Conservation (phyloP, 2,888 invertebrate species). For the Drosophila mercatorum region DNA sequence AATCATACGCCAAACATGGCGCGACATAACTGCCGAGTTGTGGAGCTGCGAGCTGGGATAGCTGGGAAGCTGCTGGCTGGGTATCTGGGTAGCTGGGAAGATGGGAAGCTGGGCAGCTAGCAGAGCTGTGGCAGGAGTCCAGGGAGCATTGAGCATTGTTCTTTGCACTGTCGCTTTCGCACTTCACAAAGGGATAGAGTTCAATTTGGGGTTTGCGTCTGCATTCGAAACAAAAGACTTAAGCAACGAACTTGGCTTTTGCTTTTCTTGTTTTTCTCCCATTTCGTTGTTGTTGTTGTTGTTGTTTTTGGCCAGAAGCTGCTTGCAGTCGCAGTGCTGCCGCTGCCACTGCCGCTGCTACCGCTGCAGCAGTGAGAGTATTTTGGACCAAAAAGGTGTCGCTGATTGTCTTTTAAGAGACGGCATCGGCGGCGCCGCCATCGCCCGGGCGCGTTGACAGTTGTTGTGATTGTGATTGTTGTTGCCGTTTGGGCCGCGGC, state of each 20-base stretch:
- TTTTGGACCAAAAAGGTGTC: constrained; percentile 83
- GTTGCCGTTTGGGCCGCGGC: constrained; percentile 58
- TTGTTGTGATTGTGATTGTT: constrained; percentile 82
- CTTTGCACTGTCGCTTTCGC: constrained; percentile 82
- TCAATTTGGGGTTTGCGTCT: constrained; percentile 78
- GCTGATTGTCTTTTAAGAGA: constrained; percentile 85
- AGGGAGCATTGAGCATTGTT: constrained; percentile 68
- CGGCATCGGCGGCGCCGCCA: constrained; percentile 81
- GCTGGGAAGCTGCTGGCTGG: constrained; percentile 15
- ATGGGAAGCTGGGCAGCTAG: constrained; percentile 14
- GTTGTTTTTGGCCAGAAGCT: constrained; percentile 13
- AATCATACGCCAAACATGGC: constrained; percentile 82
- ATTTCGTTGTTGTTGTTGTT: constrained; percentile 18
- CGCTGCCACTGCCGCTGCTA: too few relatives aligned
- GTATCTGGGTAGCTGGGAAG: constrained; percentile 4
- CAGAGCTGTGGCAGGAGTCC: constrained; percentile 14
- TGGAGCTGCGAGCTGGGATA: constrained; percentile 24
- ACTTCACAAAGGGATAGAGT: constrained; percentile 81
- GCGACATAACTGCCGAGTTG: constrained; percentile 75
- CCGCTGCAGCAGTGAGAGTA: constrained; percentile 65
- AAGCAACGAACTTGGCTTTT: constrained; percentile 77
- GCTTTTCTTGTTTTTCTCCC: constrained; percentile 15
- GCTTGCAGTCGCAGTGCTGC: constrained; percentile 34
- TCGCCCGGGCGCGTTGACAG: constrained; percentile 77
- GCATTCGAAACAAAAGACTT: constrained; percentile 81